Conservation (phyloP, 2,888 invertebrate species). For the Panopea generosa region DNA sequence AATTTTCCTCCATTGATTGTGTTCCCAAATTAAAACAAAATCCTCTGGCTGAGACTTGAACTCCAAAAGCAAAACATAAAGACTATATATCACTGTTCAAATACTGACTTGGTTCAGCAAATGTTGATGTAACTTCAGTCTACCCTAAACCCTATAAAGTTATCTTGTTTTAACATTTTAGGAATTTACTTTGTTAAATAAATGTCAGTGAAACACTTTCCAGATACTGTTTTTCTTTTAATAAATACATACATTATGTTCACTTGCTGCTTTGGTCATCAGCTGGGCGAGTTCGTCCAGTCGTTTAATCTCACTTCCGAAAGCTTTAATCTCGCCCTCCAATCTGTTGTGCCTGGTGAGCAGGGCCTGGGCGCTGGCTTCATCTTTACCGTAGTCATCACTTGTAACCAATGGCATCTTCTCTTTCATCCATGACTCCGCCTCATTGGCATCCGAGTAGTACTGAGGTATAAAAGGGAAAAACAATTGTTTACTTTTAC, state of each 20-base stretch:
- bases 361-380: conserved; percentile 93
- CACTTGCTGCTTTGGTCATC: conserved; percentile 87
- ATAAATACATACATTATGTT: conserved; percentile 82
- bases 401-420: conserved; percentile 96
- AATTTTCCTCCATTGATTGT: too few species aligned
- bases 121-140: too few species aligned
- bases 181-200: too few species aligned
- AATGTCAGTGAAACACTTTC: too few species aligned
- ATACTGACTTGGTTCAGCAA: too few species aligned
- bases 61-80: too few species aligned
- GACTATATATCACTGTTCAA: too few species aligned
- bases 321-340: conserved; percentile 95
- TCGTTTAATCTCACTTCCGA: conserved; percentile 92
- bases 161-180: too few species aligned
- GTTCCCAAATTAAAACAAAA: too few species aligned
- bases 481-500: not conserved
- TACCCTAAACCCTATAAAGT: too few species aligned
- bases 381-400: conserved; percentile 96
- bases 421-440: conserved; percentile 98
- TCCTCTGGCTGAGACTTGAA: too few species aligned
- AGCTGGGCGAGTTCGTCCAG: conserved; percentile 91
- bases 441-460: conserved; percentile 98
- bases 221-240: too few species aligned
- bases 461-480: conserved; percentile 88
- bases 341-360: conserved; percentile 94